Evolutionary conservation across 2,797 vertebrate genomes (phyloP).

Genomic region (Taenioides sp.): DNA sequence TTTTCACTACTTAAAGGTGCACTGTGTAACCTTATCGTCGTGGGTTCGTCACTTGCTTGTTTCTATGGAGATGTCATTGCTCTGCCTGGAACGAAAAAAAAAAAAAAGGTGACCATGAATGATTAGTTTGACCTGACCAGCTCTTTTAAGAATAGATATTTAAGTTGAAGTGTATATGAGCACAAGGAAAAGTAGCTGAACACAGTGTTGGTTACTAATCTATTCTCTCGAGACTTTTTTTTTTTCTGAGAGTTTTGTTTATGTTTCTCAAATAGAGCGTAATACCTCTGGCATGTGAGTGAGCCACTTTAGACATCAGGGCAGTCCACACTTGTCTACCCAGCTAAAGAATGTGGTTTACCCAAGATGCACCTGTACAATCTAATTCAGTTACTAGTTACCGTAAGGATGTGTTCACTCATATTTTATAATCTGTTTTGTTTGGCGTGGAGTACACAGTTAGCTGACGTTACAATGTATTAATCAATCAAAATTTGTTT

Average conservation of each 20-base stretch:
- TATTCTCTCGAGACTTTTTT: not conserved
- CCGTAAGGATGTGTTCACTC: not conserved
- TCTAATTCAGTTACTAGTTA: not conserved
- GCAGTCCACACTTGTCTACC: not conserved
- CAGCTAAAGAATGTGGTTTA: conserved; percentile 7
- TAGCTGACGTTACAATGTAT: not conserved
- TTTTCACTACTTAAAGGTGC: no score
- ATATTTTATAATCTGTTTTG: not conserved
- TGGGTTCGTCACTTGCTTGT: no score
- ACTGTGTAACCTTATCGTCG: no score
- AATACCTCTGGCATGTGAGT: not conserved
- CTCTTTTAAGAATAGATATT: not conserved
- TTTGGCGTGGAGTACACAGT: not conserved
- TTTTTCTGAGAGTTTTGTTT: no score
- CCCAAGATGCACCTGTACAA: not conserved
- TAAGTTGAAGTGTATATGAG: not conserved
- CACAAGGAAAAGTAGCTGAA: not conserved
- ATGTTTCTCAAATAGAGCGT: not conserved
- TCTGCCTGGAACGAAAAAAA: no score
- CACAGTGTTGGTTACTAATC: not conserved
- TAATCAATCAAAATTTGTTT: no score
- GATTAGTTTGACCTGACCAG: no score
- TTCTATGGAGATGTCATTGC: no score
- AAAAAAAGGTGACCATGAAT: no score
- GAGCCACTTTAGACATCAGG: not conserved